A percentile compares a stretch with the other conserved stretches of the same genome.
Evolutionary conservation across 2,797 vertebrate genomes (phyloP).

Genomic region (Myotis myotis): DNA sequence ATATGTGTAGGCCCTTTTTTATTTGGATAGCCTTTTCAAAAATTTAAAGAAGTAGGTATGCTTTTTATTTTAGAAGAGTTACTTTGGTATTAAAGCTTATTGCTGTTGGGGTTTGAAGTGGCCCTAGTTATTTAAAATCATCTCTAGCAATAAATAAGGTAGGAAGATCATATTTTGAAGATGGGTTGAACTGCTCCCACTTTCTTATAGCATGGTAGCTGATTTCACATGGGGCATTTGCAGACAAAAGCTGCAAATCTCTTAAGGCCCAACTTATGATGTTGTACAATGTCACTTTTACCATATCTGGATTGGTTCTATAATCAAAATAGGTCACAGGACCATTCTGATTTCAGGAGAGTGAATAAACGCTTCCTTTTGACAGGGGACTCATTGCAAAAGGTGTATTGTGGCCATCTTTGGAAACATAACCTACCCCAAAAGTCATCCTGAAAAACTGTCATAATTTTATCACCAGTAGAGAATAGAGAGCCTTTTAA

Average conservation of each 20-base stretch:
- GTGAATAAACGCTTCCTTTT: not conserved
- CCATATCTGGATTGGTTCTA: not conserved
- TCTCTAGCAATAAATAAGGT: not conserved
- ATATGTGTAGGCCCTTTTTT: not conserved
- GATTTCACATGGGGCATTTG: not conserved
- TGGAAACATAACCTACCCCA: not conserved
- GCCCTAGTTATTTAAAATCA: not conserved
- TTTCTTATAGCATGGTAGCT: not conserved
- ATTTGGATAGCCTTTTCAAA: not conserved
- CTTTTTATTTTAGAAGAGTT: constrained; percentile 26
- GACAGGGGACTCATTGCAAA: not conserved
- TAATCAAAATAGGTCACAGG: not conserved
- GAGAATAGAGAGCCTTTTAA: constrained; percentile 14
- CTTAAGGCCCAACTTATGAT: not conserved
- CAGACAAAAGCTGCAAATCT: not conserved
- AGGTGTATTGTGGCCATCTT: not conserved
- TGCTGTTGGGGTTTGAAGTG: constrained; percentile 19
- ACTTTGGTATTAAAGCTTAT: not conserved
- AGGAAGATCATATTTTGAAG: not conserved
- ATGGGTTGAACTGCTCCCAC: not conserved
- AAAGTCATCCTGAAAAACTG: constrained; percentile 20
- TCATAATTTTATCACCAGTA: not conserved
- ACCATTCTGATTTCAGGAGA: not conserved
- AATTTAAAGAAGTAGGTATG: not conserved
- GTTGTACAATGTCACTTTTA: not conserved